Percentiles rank a stretch among this genome's conserved stretches.
Evolutionary conservation across 2,113 vertebrate genomes (phyloP).

Genomic region (Epinephelus cyanopodus): DNA sequence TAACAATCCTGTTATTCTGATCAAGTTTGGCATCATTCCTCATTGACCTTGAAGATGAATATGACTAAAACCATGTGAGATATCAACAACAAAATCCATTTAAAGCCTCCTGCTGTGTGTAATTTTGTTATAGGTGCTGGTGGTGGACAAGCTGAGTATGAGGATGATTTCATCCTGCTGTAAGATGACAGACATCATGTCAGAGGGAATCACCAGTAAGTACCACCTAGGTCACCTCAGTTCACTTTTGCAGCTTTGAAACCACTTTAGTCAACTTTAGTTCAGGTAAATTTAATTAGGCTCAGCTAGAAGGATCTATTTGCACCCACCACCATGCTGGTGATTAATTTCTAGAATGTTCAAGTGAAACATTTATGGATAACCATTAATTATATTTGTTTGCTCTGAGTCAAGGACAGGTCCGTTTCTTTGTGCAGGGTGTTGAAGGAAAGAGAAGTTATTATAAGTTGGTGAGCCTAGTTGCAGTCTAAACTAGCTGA

Average conservation of each 20-base stretch:
- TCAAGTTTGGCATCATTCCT: not conserved
- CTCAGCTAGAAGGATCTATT: not conserved
- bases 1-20: conserved; percentile 59
- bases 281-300: not conserved
- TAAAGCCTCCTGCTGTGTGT: not conserved
- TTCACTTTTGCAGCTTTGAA: conserved; percentile 1
- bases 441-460: not conserved
- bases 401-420: not conserved
- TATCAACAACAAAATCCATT: not conserved
- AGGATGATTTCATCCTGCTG: conserved; percentile 98
- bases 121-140: conserved; percentile 88
- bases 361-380: not conserved
- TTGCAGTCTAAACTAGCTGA: not conserved
- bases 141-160: conserved; percentile 98
- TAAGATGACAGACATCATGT: conserved; percentile 99
- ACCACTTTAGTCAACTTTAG: not conserved
- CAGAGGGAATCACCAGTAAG: conserved; percentile 98
- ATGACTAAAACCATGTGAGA: not conserved
- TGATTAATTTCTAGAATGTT: not conserved
- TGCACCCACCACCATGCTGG: not conserved
- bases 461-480: not conserved
- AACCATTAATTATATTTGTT: not conserved
- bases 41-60: not conserved
- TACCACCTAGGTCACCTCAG: not conserved
- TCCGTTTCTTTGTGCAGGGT: not conserved